Conservation (phyloP, 1,140 invertebrate species). For the Bombus confusus region DNA sequence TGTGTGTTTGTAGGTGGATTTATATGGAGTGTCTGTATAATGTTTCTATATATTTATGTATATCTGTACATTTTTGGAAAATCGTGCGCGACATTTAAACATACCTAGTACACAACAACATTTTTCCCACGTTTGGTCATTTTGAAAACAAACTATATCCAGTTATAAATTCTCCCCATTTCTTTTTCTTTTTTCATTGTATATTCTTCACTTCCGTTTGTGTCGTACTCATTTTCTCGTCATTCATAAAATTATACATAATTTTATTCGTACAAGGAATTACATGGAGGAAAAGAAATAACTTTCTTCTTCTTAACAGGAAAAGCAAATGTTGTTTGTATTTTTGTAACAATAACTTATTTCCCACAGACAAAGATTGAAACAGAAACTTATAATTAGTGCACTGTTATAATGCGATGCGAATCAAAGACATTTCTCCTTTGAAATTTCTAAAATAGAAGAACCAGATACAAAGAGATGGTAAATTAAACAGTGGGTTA, state of each 20-base stretch:
- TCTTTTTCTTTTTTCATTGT: too few species aligned
- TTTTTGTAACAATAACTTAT: not conserved
- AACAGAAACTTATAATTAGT: not conserved
- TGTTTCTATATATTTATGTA: not conserved
- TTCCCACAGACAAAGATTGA: not conserved
- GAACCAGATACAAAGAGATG: not conserved
- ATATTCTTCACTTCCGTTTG: not conserved
- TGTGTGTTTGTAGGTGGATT: not conserved
- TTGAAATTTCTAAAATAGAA: not conserved
- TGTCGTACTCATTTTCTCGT: not conserved
- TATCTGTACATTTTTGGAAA: conserved; percentile 32
- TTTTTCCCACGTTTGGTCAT: conserved; percentile 9
- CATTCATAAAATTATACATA: not conserved
- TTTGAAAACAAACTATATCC: not conserved
- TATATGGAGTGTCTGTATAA: not conserved
- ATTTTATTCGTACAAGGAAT: not conserved
- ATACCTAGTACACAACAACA: conserved; percentile 23
- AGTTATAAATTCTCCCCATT: not conserved
- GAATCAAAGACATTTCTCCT: not conserved
- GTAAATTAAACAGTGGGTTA: not conserved
- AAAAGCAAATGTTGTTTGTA: not conserved
- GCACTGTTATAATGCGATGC: not conserved
- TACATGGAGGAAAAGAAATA: not conserved
- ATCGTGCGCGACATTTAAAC: conserved; percentile 10
- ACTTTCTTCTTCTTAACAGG: not conserved